Evolutionary conservation across 2,113 vertebrate genomes (phyloP).

Genomic region (Lutjanus erythropterus): DNA sequence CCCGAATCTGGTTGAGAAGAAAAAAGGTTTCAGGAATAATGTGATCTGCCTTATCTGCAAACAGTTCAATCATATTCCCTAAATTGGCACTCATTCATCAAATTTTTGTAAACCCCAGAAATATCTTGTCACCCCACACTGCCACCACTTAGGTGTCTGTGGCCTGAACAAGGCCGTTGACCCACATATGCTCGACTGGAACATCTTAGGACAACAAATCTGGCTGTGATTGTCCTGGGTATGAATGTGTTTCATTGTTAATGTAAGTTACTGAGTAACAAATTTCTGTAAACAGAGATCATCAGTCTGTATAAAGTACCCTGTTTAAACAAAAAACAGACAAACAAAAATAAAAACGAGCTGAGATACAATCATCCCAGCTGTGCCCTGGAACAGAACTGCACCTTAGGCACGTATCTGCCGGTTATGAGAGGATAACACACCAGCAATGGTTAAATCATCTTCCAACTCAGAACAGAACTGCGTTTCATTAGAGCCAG

Average conservation of each 20-base stretch:
- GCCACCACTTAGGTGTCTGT: background rate
- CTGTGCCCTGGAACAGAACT: background rate
- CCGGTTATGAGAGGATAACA: slow-evolving; percentile 3
- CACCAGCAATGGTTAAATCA: background rate
- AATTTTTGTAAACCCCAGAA: no score
- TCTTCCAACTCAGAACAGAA: slow-evolving; percentile 18
- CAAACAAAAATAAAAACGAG: background rate
- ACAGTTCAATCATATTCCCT: no score
- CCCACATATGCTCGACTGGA: background rate
- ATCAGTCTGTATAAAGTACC: background rate
- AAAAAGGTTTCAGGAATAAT: no score
- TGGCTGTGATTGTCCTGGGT: background rate
- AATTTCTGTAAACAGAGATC: background rate
- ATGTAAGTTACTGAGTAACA: background rate
- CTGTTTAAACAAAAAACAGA: no score
- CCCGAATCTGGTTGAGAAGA: no score
- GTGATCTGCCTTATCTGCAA: no score
- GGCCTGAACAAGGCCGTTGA: background rate
- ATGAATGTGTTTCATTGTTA: background rate
- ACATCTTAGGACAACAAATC: background rate
- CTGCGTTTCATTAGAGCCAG: slow-evolving; percentile 19
- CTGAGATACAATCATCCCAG: slow-evolving; percentile 1
- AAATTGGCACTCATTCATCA: no score
- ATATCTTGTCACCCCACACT: background rate
- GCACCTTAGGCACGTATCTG: background rate